A percentile compares a stretch with the other conserved stretches of the same genome.
These are phyloP conservation scores for Leucopsar rothschildi DNA, from an alignment of 2,113 vertebrate genomes.

Conservation along the genomic window DNA sequence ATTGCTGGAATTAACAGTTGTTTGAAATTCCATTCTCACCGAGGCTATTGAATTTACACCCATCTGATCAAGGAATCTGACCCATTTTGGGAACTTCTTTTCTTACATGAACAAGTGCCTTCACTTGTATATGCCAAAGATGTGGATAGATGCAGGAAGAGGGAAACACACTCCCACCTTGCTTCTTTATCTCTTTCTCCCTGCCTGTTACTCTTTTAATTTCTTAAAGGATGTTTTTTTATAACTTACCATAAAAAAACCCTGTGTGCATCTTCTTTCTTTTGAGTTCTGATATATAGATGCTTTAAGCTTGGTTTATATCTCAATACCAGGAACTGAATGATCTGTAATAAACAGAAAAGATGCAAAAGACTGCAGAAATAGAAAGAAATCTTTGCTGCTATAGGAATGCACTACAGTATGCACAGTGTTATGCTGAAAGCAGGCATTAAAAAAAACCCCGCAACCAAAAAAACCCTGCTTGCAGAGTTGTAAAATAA, in stretches of 20 bases:
- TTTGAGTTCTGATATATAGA: not conserved
- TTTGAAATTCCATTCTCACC: not conserved
- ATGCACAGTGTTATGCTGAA: not conserved
- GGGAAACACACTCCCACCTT: not conserved
- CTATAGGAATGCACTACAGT: not conserved
- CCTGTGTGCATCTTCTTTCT: not conserved
- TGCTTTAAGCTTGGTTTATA: not conserved
- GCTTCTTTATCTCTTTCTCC: not conserved
- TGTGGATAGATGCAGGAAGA: not conserved
- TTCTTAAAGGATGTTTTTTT: not conserved
- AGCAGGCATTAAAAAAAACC: not conserved
- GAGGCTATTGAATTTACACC: not conserved
- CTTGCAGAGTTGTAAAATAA: constrained; percentile 30
- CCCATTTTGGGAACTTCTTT: not conserved
- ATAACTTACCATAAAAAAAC: not conserved
- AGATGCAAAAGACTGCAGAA: constrained; percentile 19
- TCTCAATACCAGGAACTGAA: not conserved
- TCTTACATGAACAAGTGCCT: not conserved
- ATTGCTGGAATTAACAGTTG: not conserved
- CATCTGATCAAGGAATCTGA: not conserved
- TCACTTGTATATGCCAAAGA: not conserved
- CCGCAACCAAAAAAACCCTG: not conserved
- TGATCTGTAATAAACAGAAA: constrained; percentile 9
- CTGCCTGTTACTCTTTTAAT: not conserved
- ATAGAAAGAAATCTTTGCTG: not conserved